Evolutionary conservation across 2,113 vertebrate genomes (phyloP), one percentile per base, ranked within the genome.

Genomic region (Mus spicilegus): DNA sequence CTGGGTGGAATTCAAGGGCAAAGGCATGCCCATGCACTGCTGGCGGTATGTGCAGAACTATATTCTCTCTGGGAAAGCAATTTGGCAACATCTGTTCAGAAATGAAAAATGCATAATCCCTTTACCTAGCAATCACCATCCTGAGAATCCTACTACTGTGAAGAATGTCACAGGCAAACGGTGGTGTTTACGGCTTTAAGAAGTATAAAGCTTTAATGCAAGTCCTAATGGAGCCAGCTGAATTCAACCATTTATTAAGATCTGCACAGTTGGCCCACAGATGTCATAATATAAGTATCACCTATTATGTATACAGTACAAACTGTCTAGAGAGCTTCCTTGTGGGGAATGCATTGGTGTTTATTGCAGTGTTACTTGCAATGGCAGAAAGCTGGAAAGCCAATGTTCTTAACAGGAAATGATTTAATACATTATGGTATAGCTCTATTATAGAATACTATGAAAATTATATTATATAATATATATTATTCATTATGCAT

Each of bases 51-150:
- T 63, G 7, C 39, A 70, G 76, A 72, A 17, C 70, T 72, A 39
- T 63, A 89, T 36, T 36, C 28, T 88, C 61, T 87, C 89, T 95
- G 89, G 75, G 73, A 96, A 96, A 97, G 86, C 72, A 94, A 77
- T 89, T 95, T 86, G 65, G 36, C 26, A 75, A 84, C 11, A 76
- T 89, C 82, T 85, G 78, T 95, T 93, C 72, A 88, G 85, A 89
- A 82, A 49, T 80, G 7, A 58, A 78, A 80, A 95, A 94, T 90
- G 42, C 10, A 36, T 91, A 75, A 89, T 85, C 22, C 58, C 78
- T 90, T 95, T 85, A 89, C n/a, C 42, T 93, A 85, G 14, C 51
- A 89, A 86, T 88, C 46, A 67, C 67, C 33, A 90, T 94, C 58
- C 86, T 87, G 67, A 91, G 72, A 93, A 75, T 96, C 73, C 89